Evolutionary conservation across 2,888 invertebrate species (phyloP), one percentile per base, ranked within the genome.

Genomic region (Ashinkailepas kermadecensis): DNA sequence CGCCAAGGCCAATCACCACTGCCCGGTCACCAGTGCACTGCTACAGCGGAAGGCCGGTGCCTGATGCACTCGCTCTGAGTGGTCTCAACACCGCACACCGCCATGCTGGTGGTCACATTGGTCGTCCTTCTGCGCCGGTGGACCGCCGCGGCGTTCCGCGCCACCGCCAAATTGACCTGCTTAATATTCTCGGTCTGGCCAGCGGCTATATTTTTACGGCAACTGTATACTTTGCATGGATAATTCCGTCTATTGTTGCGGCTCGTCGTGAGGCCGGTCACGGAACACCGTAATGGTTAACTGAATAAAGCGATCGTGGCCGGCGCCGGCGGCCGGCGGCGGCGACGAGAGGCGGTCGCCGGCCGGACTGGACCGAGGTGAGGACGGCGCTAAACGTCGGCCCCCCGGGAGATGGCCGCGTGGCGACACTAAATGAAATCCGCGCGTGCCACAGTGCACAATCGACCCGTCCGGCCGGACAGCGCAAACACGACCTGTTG

Each of bases 151-250:
- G 4, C 39, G 39, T 39, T 39, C 39, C 39, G 39, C 39, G 39
- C 39, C 39, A 39, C 39, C 39, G 39, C 39, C 39, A 15, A 74
- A 74, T 74, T 74, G 74, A 56, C 74, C 74, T 74, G 54, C 74
- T 74, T 74, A 56, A 74, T 13, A 74, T 74, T 74, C 74, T 21
- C 21, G 9, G 54, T 54, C 13, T n/a, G 56, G 18, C 54, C 74
- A 21, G 54, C 54, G 74, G 74, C 74, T 23, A 74, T 74, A 74
- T 74, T 74, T 74, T 74, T 56, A 74, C 74, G 74, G 74, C 74
- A 54, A 74, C 54, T 74, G 74, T 74, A 74, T 74, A 74, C 74
- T 74, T 74, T 74, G 74, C 74, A 74, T 74, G 74, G 74, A 74
- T 74, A 74, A 74, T 74, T 74, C 74, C 74, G 74, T 4, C 74